These are phyloP conservation scores for Elgaria multicarinata DNA, from an alignment of 2,113 vertebrate species.

Conservation along the genomic window DNA sequence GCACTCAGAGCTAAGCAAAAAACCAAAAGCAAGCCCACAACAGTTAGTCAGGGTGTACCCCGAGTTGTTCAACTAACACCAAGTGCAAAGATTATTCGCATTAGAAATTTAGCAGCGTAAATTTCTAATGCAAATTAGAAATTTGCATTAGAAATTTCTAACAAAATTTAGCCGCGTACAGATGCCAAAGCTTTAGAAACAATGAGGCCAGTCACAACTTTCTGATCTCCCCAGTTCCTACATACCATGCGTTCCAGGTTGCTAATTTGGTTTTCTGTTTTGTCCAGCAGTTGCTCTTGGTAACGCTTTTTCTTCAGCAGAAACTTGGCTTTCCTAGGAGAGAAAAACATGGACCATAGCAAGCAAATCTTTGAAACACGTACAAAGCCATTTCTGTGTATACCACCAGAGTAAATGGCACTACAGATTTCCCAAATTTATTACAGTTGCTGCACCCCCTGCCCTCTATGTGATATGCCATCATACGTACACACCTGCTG, in stretches of 20 bases:
- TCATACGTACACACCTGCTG: neutral
- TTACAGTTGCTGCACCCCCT: neutral
- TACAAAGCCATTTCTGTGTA: rapidly evolving
- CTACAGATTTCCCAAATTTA: neutral
- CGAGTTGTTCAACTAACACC: rapidly evolving
- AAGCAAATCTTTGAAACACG: neutral
- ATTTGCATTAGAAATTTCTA: neutral
- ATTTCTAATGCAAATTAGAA: no score
- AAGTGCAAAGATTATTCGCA: rapidly evolving
- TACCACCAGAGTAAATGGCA: neutral
- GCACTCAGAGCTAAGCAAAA: neutral
- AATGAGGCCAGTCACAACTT: rapidly evolving
- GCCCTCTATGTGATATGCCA: no score
- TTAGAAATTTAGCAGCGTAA: no score
- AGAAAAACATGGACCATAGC: neutral
- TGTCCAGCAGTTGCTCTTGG: slow-evolving; percentile 90
- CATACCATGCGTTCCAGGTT: slow-evolving; percentile 93
- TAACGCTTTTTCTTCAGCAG: slow-evolving; percentile 94
- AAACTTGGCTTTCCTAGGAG: slow-evolving; percentile 86
- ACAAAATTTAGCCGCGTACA: rapidly evolving
- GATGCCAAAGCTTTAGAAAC: rapidly evolving
- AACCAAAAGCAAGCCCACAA: no score
- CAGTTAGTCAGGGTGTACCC: rapidly evolving
- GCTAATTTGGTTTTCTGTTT: slow-evolving; percentile 91
- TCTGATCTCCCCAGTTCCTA: rapidly evolving